Evolutionary conservation across 2,797 vertebrate species (phyloP).

Genomic region (Ptychadena robeensis): DNA sequence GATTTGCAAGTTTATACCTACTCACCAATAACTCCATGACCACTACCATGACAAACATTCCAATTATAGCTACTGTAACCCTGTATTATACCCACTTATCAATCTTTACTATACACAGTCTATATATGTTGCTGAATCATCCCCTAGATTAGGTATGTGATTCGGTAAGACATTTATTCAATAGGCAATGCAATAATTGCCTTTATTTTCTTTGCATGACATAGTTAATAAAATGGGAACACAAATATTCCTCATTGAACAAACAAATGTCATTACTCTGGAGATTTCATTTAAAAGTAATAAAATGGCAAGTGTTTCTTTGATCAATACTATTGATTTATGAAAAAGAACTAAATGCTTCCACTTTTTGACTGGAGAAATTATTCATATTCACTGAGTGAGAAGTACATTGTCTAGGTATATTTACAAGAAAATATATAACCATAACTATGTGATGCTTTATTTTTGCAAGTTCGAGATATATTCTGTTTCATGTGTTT

Average conservation of each 20-base stretch:
- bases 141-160: not conserved
- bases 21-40: too few species aligned
- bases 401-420: slow-evolving; percentile 8
- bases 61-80: too few species aligned
- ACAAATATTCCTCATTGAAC: slow-evolving; percentile 41
- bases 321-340: slow-evolving; percentile 50
- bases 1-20: too few species aligned
- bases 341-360: slow-evolving; percentile 37
- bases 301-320: slow-evolving; percentile 53
- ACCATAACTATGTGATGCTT: not conserved
- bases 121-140: not conserved
- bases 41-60: too few species aligned
- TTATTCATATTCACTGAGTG: slow-evolving; percentile 27
- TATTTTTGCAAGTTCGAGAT: not conserved
- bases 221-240: slow-evolving; percentile 4
- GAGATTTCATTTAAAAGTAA: slow-evolving; percentile 57
- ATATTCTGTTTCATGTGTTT: not conserved
- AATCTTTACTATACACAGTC: not conserved
- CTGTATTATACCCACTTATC: too few species aligned
- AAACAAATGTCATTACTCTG: slow-evolving; percentile 53
- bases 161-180: not conserved
- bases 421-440: not conserved
- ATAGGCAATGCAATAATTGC: not conserved
- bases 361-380: slow-evolving; percentile 18
- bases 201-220: not conserved